These are phyloP conservation scores for Oppia nitens DNA, from an alignment of 1,140 invertebrate species.

Conservation along the genomic window DNA sequence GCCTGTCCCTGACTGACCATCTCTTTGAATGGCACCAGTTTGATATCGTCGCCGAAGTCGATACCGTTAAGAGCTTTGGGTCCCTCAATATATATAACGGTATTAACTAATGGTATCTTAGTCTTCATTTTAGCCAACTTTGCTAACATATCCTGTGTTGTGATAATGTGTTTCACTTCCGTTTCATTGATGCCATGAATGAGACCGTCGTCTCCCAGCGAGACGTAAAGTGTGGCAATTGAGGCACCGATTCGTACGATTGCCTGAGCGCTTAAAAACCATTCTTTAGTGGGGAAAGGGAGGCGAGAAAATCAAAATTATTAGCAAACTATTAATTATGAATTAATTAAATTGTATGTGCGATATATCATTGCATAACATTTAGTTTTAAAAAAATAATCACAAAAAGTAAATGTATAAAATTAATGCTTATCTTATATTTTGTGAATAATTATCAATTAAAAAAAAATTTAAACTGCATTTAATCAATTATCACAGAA, in stretches of 20 bases:
- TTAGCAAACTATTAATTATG: no score
- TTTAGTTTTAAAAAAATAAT: no score
- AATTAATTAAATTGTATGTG: no score
- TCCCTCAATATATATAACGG: constrained; percentile 14
- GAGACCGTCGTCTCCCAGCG: constrained; percentile 72
- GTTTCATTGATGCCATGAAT: constrained; percentile 91
- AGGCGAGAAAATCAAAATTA: no score
- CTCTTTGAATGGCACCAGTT: neutral
- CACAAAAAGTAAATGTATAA: no score
- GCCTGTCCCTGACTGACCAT: neutral
- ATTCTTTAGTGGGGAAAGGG: constrained; percentile 93
- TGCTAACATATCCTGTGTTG: constrained; percentile 23
- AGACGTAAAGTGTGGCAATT: constrained; percentile 61
- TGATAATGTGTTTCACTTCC: constrained; percentile 46
- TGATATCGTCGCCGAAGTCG: neutral
- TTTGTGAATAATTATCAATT: no score
- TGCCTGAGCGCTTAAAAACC: constrained; percentile 80
- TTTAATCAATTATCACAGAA: no score
- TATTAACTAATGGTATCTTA: neutral
- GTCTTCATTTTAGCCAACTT: constrained; percentile 11
- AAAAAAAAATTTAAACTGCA: no score
- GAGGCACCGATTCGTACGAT: constrained; percentile 22
- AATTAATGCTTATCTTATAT: no score
- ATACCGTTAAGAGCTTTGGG: neutral
- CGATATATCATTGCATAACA: no score